These are phyloP conservation scores for Bergia sp. DNA, from an alignment of 92 coral and sea anemone genomes.

Conservation along the genomic window DNA sequence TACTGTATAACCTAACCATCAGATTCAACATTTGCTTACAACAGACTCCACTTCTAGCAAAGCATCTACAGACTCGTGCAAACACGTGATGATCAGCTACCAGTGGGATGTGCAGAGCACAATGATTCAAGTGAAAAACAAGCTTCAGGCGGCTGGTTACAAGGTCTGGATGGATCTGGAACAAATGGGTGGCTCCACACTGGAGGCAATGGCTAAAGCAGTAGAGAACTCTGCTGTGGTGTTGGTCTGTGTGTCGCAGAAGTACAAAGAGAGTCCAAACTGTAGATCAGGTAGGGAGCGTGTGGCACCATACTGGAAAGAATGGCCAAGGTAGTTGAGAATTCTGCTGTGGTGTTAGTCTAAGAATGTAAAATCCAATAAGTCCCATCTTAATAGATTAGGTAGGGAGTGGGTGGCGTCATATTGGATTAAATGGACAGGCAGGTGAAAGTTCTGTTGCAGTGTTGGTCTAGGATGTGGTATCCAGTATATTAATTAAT, in stretches of 20 bases:
- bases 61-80: constrained; percentile 18
- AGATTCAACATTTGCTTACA: neutral
- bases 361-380: constrained; percentile 57
- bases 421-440: neutral
- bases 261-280: constrained; percentile 86
- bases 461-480: neutral
- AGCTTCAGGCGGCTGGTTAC: constrained; percentile 72
- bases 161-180: constrained; percentile 91
- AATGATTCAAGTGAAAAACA: constrained; percentile 68
- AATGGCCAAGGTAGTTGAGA: neutral
- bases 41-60: neutral
- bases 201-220: constrained; percentile 84
- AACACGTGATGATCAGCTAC: constrained; percentile 86
- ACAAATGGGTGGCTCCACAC: constrained; percentile 88
- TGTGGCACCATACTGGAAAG: neutral
- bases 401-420: constrained; percentile 27
- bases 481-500: constrained; percentile 39
- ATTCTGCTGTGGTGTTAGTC: neutral
- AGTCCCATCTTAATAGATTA: constrained; percentile 69
- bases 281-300: constrained; percentile 67
- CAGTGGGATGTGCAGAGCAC: constrained; percentile 82
- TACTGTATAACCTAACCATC: neutral
- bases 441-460: neutral
- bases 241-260: constrained; percentile 83
- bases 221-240: constrained; percentile 83